Conservation (phyloP, 2,113 vertebrate species). For the Platanista minor region DNA sequence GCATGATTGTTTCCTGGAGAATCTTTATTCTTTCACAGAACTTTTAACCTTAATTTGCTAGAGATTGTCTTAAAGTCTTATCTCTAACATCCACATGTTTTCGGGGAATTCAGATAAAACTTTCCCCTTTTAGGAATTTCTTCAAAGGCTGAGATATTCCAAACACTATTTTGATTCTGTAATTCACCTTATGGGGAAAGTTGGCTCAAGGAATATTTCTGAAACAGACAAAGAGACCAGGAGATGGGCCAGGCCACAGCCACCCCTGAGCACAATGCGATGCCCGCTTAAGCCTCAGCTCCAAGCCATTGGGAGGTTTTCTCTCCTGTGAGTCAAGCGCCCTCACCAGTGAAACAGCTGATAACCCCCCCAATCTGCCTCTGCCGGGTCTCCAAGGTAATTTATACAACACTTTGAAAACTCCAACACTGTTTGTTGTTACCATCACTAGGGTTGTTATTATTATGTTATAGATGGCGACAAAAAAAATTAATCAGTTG, state of each 20-base stretch:
- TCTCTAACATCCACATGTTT: not conserved
- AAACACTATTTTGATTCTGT: not conserved
- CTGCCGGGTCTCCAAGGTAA: accelerated
- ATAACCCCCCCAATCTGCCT: accelerated
- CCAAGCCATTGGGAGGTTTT: not conserved
- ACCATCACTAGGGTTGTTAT: accelerated
- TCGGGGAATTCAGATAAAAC: not conserved
- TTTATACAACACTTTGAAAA: accelerated
- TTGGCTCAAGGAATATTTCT: not conserved
- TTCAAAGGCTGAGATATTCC: not conserved
- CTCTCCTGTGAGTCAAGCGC: not conserved
- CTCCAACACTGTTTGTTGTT: accelerated
- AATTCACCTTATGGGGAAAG: not conserved
- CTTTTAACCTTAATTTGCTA: not conserved
- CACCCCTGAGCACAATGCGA: accelerated
- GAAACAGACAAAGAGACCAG: not conserved
- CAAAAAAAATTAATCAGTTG: not conserved
- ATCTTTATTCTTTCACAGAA: not conserved
- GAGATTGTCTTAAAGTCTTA: not conserved
- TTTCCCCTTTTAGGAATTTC: not conserved
- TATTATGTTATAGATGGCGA: not conserved
- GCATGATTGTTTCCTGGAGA: not conserved
- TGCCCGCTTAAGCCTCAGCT: not conserved
- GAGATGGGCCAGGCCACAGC: not conserved
- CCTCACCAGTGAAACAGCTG: not conserved